Evolutionary conservation across 2,797 vertebrate genomes (phyloP), one percentile per base, ranked within the genome.

Genomic region (Parotocinclus haroldoi): DNA sequence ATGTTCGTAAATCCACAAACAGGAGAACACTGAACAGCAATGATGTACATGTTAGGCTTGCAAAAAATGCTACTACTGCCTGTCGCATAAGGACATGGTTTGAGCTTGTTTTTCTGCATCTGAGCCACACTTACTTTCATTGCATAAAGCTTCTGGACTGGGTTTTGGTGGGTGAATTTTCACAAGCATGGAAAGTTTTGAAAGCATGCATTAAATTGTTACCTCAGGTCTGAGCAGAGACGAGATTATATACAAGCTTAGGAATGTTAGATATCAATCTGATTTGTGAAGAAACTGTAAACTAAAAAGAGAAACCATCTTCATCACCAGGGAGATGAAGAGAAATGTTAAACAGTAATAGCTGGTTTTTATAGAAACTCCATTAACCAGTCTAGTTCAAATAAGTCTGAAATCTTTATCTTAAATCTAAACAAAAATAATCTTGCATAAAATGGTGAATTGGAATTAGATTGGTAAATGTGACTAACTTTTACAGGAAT

Each of bases 211-310:
- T 88, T 88, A 85, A 89, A 87, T 88, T 58, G 57, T 75, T 80
- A 89, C 89, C 90, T 88, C 86, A 67, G 85, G 88, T 90, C 89
- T 75, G 57, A 77, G 83, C 68, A 78, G 83, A 75, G 79, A 80
- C 77, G 83, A 80, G 58, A 51, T 78, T 76, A 82, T 87, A 90
- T 89, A 91, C 88, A 89, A 88, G 80, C 78, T 75, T 77, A 81
- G 80, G 48, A 69, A 76, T 82, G 83, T 88, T 82, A 84, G 85
- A 88, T 89, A 84, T 86, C 86, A 84, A 85, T 84, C 85, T 81
- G 86, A 85, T 86, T 82, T 82, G 81, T 79, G 81, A 83, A 79
- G 63, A 79, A 84, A 86, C 81, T 81, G 85, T 85, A 88, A 88
- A 84, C 88, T 89, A 84, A 89, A 89, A 86, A 89, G 81, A 82